A percentile compares a stretch with the other conserved stretches of the same genome.
Evolutionary conservation across 2,888 invertebrate species (phyloP).

Genomic region (Octodonta nipae): DNA sequence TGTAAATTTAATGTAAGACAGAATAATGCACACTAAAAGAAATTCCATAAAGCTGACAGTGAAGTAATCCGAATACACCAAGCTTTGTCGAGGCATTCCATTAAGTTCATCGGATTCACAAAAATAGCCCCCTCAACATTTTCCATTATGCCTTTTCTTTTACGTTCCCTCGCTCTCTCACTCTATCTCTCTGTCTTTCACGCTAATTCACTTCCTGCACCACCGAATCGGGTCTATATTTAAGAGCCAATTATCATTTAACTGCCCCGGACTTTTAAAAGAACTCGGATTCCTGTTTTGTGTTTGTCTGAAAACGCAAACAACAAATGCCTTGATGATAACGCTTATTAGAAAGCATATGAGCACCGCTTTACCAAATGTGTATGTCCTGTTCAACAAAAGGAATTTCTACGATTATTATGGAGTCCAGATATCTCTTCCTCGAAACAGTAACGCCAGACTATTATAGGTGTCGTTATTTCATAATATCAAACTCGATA

Average conservation of each 20-base stretch:
- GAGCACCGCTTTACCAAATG: too few species aligned
- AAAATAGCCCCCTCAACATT: conserved; percentile 25
- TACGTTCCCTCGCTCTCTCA: not conserved
- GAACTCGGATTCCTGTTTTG: conserved; percentile 30
- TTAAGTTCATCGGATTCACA: conserved; percentile 25
- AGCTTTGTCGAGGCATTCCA: conserved; percentile 23
- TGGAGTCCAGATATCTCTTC: too few species aligned
- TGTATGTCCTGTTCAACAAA: too few species aligned
- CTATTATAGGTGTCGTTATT: too few species aligned
- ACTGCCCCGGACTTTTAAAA: conserved; percentile 32
- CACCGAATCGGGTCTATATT: conserved; percentile 23
- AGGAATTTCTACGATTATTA: too few species aligned
- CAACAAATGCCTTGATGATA: too few species aligned
- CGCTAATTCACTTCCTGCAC: conserved; percentile 19
- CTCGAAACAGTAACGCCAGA: too few species aligned
- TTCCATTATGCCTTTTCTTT: conserved; percentile 4
- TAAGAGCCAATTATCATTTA: conserved; percentile 33
- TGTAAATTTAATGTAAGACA: conserved; percentile 4
- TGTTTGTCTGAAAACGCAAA: conserved; percentile 20
- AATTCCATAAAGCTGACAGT: conserved; percentile 9
- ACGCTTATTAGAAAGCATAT: too few species aligned
- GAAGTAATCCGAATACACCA: conserved; percentile 14
- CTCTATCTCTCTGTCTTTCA: conserved; percentile 18
- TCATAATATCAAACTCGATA: too few species aligned
- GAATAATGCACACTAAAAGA: conserved; percentile 10